A percentile compares a stretch with the other conserved stretches of the same genome.
These are phyloP conservation scores for Sinelater perroti DNA, from an alignment of 2,888 invertebrate species.

Conservation along the genomic window DNA sequence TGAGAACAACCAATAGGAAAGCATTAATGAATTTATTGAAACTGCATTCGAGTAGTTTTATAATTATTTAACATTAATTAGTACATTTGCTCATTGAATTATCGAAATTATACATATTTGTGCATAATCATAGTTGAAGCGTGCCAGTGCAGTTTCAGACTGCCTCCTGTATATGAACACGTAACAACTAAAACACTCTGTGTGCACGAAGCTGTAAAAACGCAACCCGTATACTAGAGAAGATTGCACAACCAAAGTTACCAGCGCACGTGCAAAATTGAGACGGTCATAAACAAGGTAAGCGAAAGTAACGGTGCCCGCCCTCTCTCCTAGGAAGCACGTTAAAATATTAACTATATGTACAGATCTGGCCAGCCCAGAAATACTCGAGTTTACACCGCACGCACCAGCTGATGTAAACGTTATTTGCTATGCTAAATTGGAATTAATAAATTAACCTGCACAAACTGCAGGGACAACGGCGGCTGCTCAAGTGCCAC, in stretches of 20 bases:
- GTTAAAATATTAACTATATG: constrained; percentile 40
- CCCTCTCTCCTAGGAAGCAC: constrained; percentile 41
- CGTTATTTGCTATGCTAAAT: constrained; percentile 6
- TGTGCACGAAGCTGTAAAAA: constrained; percentile 5
- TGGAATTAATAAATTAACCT: constrained; percentile 10
- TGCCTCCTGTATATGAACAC: no score
- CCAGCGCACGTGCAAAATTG: neutral
- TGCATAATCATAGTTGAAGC: no score
- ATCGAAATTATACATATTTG: no score
- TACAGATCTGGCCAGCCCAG: constrained; percentile 29
- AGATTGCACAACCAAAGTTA: constrained; percentile 16
- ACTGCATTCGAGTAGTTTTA: no score
- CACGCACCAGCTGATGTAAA: constrained; percentile 6
- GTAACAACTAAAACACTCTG: no score
- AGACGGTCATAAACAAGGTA: neutral
- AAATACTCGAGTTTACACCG: constrained; percentile 19
- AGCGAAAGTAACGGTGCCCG: constrained; percentile 30
- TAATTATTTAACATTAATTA: no score
- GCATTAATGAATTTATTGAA: no score
- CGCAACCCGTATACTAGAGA: constrained; percentile 14
- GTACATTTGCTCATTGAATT: no score
- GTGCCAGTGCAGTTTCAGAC: no score
- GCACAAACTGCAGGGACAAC: neutral
- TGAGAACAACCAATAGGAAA: no score
- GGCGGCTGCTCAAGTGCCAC: constrained; percentile 7